Evolutionary conservation across 2,797 vertebrate species (phyloP), one percentile per base, ranked within the genome.

Genomic region (Bucorvus abyssinicus): DNA sequence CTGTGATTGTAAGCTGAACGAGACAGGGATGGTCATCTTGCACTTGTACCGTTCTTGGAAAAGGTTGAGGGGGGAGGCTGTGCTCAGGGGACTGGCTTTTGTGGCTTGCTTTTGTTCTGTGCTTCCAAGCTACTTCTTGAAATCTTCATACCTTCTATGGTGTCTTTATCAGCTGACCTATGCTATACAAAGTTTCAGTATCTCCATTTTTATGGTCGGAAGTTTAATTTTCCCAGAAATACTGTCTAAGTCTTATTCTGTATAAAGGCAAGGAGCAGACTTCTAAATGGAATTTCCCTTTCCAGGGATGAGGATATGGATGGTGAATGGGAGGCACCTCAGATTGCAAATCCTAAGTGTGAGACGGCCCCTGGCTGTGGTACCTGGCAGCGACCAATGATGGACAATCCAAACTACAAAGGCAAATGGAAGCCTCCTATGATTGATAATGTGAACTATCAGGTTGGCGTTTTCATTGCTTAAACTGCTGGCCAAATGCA

Each of bases 271-370:
- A 87, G 50, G 16, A 3, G 2, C 3, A 3, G 24, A 67, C 61
- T 63, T 92, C 14, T 90, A 87, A 91, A 63, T 26, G 49, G 36
- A 52, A n/a, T 45, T 89, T 95, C 6, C 22, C 4, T 86, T 84
- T 96, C 64, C 90, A 99, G 99, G 99, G 99, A 99, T 95, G 99
- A 99, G 97, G 99, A 99, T 91, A 99, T 99, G 99, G 99, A 99
- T 13, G 99, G 99, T 5, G 99, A 99, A 64, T 99, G 99, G 99
- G 99, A 99, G 90, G 99, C 99, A n/a, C 99, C 99, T 78, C 99
- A 99, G 97, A 97, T 99, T 81, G 98, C 99, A 21, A 99, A 99
- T 97, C 98, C 99, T 0, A 98, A 98, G 90, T 99, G 99, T 63
- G 99, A 99, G 96, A 74, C 98, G 0, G 99, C 99, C 18, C 98